Evolutionary conservation across 2,888 invertebrate genomes (phyloP).

Genomic region (Callosobruchus maculatus): DNA sequence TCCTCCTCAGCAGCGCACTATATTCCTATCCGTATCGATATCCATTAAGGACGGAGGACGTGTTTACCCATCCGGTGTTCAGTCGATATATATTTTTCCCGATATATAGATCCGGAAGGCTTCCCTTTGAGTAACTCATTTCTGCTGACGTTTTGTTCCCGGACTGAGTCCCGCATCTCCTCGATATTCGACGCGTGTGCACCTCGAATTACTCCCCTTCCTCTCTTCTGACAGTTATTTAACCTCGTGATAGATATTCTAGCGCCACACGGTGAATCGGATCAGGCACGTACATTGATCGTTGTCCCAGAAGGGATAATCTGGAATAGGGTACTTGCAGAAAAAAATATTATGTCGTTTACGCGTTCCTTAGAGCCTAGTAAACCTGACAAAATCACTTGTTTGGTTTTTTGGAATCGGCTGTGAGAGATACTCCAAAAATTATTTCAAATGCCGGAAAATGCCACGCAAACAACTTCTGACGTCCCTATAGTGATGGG

Average conservation of each 20-base stretch:
- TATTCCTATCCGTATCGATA: not conserved
- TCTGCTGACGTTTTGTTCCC: constrained; percentile 27
- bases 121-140: constrained; percentile 31
- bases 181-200: not conserved
- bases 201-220: not conserved
- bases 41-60: not conserved
- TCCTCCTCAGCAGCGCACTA: not conserved
- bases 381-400: no score
- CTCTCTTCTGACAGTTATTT: constrained; percentile 35
- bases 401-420: no score
- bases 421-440: no score
- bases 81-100: not conserved
- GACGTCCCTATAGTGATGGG: no score
- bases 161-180: not conserved
- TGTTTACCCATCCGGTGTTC: not conserved
- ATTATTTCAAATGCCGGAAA: no score
- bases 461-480: no score
- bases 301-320: constrained; percentile 9
- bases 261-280: not conserved
- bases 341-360: not conserved
- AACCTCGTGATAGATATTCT: constrained; percentile 38
- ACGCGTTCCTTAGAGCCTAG: no score
- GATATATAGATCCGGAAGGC: constrained; percentile 12
- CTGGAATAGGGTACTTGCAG: no score
- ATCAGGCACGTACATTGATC: not conserved